Base-by-base conservation (phyloP, 2,797 vertebrate species). In the Helostoma temminkii region DNA sequence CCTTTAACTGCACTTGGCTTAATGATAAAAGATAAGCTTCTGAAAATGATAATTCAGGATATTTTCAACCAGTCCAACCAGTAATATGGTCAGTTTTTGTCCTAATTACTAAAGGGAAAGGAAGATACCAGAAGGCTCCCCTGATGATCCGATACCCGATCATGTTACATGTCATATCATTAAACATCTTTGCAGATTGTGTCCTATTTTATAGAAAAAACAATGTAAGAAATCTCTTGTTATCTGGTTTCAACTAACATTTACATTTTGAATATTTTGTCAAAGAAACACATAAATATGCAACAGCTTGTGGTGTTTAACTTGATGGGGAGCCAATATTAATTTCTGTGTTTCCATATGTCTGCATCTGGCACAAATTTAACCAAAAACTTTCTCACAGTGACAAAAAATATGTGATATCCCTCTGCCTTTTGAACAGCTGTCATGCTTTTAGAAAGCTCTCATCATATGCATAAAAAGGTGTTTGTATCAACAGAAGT, bases 401-500 rank as follows among this genome's bases (percentile, higher is more conserved):
- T n/a, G 8, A n/a, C 16, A 41, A 4, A 45, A n/a, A 37, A 18
- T 1, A 39, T 41, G 7, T 49, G 22, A n/a, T 16, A 34, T 28
- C 43, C 11, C 21, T 59, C 5, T 32, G 0, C 24, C n/a, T 69
- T 50, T 47, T 50, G 2, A 50, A 49, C 24, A 53, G 0, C 10
- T 18, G 25, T 71, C 32, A 14, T 41, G 39, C 12, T 54, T 74
- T 74, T 37, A 62, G 28, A 64, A 9, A 26, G n/a, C 30, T 59
- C 7, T 36, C 26, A 49, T 69, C 36, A 26, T 71, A 30, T 25
- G 5, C 61, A 61, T 21, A 52, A 55, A 70, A 68, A 66, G 55
- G 9, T 26, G 50, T 72, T 84, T 80, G 46, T 68, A 68, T 83
- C 69, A 67, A 74, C 32, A 66, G 28, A 68, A 84, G 80, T 87